These are phyloP conservation scores for Mantis religiosa DNA, from an alignment of 2,888 invertebrate genomes.

Conservation along the genomic window DNA sequence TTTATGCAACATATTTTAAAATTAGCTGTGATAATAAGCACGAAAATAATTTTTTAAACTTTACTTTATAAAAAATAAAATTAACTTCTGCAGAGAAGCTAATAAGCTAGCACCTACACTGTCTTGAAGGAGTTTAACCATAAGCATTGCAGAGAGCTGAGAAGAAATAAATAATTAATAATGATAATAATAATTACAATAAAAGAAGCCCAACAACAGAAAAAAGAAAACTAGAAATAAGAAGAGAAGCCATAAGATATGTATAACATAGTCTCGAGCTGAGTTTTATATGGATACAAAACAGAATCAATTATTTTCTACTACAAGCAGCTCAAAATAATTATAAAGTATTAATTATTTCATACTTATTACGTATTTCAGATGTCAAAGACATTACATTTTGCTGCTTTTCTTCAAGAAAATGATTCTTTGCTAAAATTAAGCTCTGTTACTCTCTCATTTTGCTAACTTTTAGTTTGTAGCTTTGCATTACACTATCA, in stretches of 20 bases:
- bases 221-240: neutral
- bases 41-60: too few species aligned
- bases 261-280: neutral
- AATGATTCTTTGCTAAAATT: too few species aligned
- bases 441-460: too few species aligned
- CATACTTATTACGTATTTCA: neutral
- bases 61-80: too few species aligned
- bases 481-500: too few species aligned
- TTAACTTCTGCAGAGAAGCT: too few species aligned
- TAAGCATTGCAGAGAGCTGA: neutral
- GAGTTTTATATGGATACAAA: neutral
- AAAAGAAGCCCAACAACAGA: neutral
- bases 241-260: neutral
- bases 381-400: neutral
- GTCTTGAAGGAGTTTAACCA: neutral
- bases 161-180: neutral
- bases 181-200: too few species aligned
- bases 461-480: too few species aligned
- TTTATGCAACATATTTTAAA: too few species aligned
- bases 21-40: too few species aligned
- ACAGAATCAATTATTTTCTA: neutral
- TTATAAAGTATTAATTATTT: neutral
- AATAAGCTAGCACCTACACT: neutral
- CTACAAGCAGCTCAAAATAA: neutral
- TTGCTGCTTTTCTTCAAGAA: neutral